Percentiles rank a stretch among this genome's conserved stretches.
These are phyloP conservation scores for Actinia equina DNA, from an alignment of 64 coral and sea anemone genomes.

Conservation along the genomic window DNA sequence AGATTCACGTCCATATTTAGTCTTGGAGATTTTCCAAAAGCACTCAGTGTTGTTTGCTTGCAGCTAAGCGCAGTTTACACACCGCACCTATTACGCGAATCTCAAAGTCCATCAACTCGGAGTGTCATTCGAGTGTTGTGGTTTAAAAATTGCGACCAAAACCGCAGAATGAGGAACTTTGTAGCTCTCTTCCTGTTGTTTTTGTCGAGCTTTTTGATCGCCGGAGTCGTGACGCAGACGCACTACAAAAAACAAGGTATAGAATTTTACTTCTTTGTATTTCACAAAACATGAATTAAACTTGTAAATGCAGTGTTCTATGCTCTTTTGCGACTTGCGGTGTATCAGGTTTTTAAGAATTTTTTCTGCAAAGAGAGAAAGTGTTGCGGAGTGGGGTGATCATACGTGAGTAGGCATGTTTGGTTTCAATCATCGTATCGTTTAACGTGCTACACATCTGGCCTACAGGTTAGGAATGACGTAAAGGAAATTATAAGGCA, in stretches of 20 bases:
- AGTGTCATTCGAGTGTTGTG: background rate
- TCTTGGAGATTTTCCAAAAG: background rate
- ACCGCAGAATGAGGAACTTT: constrained; percentile 14
- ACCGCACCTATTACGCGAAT: background rate
- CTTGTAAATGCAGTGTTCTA: too few species aligned
- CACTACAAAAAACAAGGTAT: background rate
- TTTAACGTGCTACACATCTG: background rate
- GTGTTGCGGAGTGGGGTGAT: background rate
- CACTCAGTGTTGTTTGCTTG: background rate
- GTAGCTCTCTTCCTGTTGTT: background rate
- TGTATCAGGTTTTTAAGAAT: too few species aligned
- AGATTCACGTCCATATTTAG: background rate
- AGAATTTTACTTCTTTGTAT: background rate
- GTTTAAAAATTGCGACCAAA: background rate
- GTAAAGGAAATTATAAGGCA: background rate
- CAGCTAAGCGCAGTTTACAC: background rate
- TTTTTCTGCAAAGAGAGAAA: background rate
- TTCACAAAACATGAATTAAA: background rate
- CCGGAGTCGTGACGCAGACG: background rate
- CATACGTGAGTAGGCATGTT: background rate
- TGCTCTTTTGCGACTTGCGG: too few species aligned
- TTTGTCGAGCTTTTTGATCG: background rate
- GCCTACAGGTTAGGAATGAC: background rate
- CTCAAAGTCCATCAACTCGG: background rate
- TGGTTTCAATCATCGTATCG: background rate